Conservation (phyloP, 2,797 vertebrate species). For the Labeo calbasu region DNA sequence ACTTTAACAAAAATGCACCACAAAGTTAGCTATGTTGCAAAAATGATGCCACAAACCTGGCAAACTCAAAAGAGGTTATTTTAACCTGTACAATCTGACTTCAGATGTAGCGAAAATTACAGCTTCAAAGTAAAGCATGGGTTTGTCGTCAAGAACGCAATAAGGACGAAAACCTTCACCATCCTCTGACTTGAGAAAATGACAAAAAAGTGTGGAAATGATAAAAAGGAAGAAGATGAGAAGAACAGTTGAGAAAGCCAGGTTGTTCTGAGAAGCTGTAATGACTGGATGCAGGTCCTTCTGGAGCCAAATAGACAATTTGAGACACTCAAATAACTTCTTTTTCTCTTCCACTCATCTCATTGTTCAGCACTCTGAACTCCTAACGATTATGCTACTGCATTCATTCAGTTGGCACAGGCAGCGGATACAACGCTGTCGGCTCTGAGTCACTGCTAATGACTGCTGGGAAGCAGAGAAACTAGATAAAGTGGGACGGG, state of each 20-base stretch:
- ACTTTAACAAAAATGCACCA: neutral
- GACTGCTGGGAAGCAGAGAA: slow-evolving; percentile 16
- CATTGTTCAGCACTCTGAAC: slow-evolving; percentile 14
- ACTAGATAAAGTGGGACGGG: neutral
- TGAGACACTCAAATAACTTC: slow-evolving; percentile 12
- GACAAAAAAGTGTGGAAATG: neutral
- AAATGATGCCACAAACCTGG: neutral
- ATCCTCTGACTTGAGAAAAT: neutral
- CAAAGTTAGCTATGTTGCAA: neutral
- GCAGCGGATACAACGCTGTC: neutral
- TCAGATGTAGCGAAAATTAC: neutral
- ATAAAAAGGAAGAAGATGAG: neutral
- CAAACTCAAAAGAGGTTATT: neutral
- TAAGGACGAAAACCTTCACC: neutral
- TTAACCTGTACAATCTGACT: neutral
- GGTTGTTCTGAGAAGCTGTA: neutral
- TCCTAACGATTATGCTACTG: slow-evolving; percentile 1
- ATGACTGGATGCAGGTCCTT: slow-evolving; percentile 18
- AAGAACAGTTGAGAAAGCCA: neutral
- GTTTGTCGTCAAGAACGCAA: neutral
- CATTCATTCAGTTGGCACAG: slow-evolving; percentile 33
- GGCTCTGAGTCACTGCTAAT: slow-evolving; percentile 34
- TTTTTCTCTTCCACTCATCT: slow-evolving; percentile 26
- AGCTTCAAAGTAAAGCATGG: neutral
- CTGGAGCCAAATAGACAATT: slow-evolving; percentile 14